Base-by-base conservation (phyloP, 2,113 vertebrate species). In the Muscicapa adusta region DNA sequence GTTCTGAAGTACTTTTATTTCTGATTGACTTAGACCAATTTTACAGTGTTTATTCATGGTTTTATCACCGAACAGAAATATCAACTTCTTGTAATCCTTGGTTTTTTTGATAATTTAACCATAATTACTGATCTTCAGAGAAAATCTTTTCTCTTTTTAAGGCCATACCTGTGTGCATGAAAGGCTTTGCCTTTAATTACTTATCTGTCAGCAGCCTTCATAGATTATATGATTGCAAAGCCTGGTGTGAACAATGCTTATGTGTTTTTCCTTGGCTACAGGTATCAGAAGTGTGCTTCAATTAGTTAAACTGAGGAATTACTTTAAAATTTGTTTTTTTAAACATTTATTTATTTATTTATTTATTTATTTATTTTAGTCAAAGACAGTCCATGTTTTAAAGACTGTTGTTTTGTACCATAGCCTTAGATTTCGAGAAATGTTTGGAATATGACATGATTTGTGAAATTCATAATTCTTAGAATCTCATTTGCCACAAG, bases 401-500 rank as follows among this genome's bases (percentile, higher is more conserved):
- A 72, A 82, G 14, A 31, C 1, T 24, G 2, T n/a, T 77, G 10
- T 45, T 68, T 81, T 34, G 9, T 43, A n/a, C 8, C 2, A 0
- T 6, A 11, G 33, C 8, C 25, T 14, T 40, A 40, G 40, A 36
- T 72, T 93, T 53, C 65, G 33, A 45, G 66, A 88, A 80, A 66
- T 23, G 1, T n/a, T 61, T 70, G 8, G 14, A 54, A 18, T 40
- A 25, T 26, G 10, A 56, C 22, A 28, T 56, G 12, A 50, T 77
- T 84, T 71, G 28, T 60, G 45, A 36, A 47, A 43, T 16, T 38
- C 18, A 19, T 6, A 20, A 26, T 26, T 85, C 42, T 33, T 16
- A 38, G 53, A 91, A 70, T 1, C 12, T 47, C 5, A 5, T 68
- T 92, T 81, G 22, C 98, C 98, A 98, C 97, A 97, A 97, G 98